Conservation (phyloP, 2,797 vertebrate genomes). For the Neolamprologus multifasciatus region DNA sequence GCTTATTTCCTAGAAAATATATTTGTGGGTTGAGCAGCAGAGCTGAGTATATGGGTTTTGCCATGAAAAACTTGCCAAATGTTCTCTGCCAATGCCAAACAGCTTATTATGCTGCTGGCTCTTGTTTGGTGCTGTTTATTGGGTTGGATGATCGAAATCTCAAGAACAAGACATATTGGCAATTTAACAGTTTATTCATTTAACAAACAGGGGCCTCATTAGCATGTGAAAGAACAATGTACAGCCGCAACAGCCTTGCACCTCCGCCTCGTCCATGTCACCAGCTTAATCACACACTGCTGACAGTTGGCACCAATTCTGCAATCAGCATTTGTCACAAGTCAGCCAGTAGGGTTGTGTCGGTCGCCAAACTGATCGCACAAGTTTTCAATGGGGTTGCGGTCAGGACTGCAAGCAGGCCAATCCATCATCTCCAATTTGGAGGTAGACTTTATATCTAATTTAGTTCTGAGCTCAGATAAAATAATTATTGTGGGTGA, state of each 20-base stretch:
- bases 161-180: not conserved
- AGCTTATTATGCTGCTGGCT: not conserved
- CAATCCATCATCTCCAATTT: not conserved
- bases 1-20: not conserved
- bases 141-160: not conserved
- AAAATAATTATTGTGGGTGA: too few relatives aligned
- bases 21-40: not conserved
- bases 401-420: not conserved
- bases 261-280: not conserved
- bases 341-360: not conserved
- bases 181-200: not conserved
- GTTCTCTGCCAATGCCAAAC: not conserved
- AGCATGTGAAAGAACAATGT: not conserved
- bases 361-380: not conserved
- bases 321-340: not conserved
- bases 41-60: not conserved
- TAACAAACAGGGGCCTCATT: not conserved
- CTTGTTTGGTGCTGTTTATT: not conserved
- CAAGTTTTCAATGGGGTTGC: not conserved
- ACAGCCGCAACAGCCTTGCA: not conserved
- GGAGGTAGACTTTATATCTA: not conserved
- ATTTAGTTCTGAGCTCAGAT: too few relatives aligned
- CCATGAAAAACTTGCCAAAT: not conserved
- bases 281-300: not conserved
- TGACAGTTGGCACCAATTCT: not conserved